Conservation (phyloP, 2,888 invertebrate species). For the Watsonalla binaria region DNA sequence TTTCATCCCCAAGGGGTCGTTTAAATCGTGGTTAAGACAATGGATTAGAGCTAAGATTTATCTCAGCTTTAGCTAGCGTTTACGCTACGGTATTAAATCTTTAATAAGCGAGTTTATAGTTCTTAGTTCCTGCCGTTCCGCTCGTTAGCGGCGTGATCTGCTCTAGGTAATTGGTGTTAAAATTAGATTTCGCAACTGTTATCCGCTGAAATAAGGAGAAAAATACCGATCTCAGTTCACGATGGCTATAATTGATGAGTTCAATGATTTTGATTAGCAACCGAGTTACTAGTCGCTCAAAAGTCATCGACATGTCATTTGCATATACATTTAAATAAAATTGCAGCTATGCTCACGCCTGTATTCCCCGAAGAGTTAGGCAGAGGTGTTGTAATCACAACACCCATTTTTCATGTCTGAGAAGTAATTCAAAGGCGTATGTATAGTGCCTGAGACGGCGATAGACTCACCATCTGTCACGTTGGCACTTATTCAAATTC, state of each 20-base stretch:
- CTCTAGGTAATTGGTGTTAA: slow-evolving; percentile 15
- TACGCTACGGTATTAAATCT: neutral
- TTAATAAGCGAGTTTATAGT: neutral
- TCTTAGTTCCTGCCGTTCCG: slow-evolving; percentile 18
- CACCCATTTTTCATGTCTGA: too few species aligned
- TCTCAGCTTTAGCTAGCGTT: neutral
- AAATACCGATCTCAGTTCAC: neutral
- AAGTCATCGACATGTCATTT: neutral
- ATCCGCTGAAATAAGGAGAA: slow-evolving; percentile 14
- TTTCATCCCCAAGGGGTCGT: slow-evolving; percentile 1
- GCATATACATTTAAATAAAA: neutral
- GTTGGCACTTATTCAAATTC: too few species aligned
- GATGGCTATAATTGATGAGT: neutral
- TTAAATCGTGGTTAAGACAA: slow-evolving; percentile 12
- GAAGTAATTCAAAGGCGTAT: too few species aligned
- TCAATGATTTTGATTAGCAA: neutral
- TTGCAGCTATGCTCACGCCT: too few species aligned
- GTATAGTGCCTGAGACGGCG: too few species aligned
- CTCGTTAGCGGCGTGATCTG: slow-evolving; percentile 16
- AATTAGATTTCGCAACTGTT: slow-evolving; percentile 17
- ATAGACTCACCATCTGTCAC: too few species aligned
- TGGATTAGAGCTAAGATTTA: neutral
- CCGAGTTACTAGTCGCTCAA: neutral
- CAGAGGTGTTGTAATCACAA: too few species aligned
- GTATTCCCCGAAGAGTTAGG: too few species aligned